phyloP scores from a whole-genome alignment of 35 echinoderm and acorn worm genomes.

The Ptychodera flava region DNA sequence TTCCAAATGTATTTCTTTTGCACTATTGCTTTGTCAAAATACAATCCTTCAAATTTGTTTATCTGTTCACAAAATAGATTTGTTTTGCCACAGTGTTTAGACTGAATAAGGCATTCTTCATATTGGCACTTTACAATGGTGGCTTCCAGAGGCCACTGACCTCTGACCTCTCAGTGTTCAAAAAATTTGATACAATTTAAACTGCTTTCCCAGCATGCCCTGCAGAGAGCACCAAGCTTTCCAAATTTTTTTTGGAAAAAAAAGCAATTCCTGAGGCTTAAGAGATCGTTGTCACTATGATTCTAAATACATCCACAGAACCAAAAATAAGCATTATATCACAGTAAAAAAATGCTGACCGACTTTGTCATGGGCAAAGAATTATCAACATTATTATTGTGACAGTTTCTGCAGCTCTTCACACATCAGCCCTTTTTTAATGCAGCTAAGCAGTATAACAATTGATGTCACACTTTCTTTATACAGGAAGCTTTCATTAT shows the following conservation, averaged over 20 bases:
- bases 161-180: not conserved
- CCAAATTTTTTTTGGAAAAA: not conserved
- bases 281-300: not conserved
- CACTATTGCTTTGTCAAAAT: not conserved
- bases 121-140: not conserved
- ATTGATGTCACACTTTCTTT: too few relatives aligned
- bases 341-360: too few relatives aligned
- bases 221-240: not conserved
- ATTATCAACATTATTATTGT: too few relatives aligned
- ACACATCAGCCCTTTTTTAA: not conserved
- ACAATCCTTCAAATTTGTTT: not conserved
- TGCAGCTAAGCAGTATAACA: not conserved
- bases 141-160: not conserved
- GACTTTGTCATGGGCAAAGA: not conserved
- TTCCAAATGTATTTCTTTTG: not conserved
- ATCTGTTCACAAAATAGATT: not conserved
- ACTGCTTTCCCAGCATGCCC: not conserved
- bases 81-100: not conserved
- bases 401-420: not conserved
- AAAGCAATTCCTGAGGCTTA: not conserved
- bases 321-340: not conserved
- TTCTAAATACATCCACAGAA: not conserved
- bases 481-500: too few relatives aligned
- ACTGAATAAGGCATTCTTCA: not conserved
- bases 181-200: not conserved